Conservation (phyloP, 1,140 invertebrate species). For the Drosophila cardini region DNA sequence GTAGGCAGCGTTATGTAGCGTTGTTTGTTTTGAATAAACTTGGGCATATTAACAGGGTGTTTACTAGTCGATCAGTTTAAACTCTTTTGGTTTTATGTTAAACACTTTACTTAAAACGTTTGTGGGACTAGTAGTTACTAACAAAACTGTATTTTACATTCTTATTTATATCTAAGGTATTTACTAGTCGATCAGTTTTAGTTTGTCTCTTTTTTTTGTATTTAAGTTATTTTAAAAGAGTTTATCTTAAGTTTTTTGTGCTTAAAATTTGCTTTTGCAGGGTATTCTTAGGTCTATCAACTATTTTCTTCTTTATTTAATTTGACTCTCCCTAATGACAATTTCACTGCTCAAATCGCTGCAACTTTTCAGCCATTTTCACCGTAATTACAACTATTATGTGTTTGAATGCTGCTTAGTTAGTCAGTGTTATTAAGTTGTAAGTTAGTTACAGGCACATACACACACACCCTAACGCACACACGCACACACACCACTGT, state of each 20-base stretch:
- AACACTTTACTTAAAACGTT: no score
- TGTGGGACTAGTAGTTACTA: no score
- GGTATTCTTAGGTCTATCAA: background rate
- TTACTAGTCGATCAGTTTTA: background rate
- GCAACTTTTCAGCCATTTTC: conserved; percentile 77
- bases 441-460: conserved; percentile 1
- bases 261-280: background rate
- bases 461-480: no score
- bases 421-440: conserved; percentile 26
- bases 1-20: no score
- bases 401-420: conserved; percentile 19
- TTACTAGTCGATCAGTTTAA: background rate
- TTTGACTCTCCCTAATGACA: conserved; percentile 71
- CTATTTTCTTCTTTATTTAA: conserved; percentile 6
- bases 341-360: conserved; percentile 68
- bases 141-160: no score
- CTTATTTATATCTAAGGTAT: background rate
- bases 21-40: no score
- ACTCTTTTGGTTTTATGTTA: no score
- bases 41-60: background rate
- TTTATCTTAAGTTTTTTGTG: background rate
- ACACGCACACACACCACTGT: background rate
- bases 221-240: background rate
- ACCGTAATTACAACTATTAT: conserved; percentile 48
- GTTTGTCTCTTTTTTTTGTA: background rate